Evolutionary conservation across 2,797 vertebrate genomes (phyloP), one percentile per base, ranked within the genome.

Genomic region (Forpus xanthops): DNA sequence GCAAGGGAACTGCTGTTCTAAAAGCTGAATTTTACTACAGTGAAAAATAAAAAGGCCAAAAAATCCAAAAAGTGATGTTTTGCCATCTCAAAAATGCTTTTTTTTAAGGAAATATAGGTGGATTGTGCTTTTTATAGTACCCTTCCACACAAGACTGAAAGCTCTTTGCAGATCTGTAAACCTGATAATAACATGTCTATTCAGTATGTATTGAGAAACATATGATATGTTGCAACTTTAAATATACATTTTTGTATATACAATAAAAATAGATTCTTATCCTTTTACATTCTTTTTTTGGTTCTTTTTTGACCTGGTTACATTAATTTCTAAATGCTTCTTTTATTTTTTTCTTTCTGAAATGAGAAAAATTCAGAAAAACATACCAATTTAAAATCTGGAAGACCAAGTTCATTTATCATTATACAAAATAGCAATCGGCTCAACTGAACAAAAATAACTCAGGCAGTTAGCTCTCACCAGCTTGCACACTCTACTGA

Each of bases 381-480:
- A 67, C 85, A 95, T 96, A 95, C 85, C 94, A 84, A 92, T 96
- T 93, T 87, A 92, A 98, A 97, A 97, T 96, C 96, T 97, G 95
- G 96, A 97, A 96, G 96, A 96, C 82, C 89, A 96, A 97, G 98
- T 97, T 96, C 88, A 96, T 96, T 98, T 98, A 96, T 90, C 94
- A 85, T 97, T 98, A 97, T 96, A 96, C 95, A 97, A 98, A 97
- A 94, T 90, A 97, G 97, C 96, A 98, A 97, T 98, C 68, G 41
- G 95, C 96, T 96, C 89, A 97, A 96, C 94, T 73, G 83, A 96
- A 95, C 96, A 85, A 97, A 98, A 98, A 98, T 98, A 98, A 96
- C 97, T 97, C 95, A 64, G 96, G 96, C 95, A 94, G 96, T 95
- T 97, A 97, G 76, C 95, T 95, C 91, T 96, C 91, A 93, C 96